A percentile compares a stretch with the other conserved stretches of the same genome.
Evolutionary conservation across 2,888 invertebrate species (phyloP).

Genomic region (Nephrotoma flavescens): DNA sequence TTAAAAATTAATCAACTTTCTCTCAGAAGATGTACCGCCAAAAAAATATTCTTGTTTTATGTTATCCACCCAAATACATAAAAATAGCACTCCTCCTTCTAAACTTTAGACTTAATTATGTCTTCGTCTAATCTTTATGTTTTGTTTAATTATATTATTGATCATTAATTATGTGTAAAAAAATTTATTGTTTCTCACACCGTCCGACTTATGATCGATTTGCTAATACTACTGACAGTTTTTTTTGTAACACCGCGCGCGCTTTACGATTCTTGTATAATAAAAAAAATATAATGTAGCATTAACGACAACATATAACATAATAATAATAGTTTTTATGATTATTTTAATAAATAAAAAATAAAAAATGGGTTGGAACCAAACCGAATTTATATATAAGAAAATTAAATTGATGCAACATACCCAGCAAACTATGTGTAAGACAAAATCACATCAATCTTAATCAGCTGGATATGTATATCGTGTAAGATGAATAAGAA

Average conservation of each 20-base stretch:
- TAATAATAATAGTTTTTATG: not conserved
- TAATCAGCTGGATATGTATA: not conserved
- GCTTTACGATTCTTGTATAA: not conserved
- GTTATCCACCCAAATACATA: not conserved
- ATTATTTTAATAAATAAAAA: not conserved
- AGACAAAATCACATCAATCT: slow-evolving; percentile 5
- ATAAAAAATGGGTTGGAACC: not conserved
- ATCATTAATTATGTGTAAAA: not conserved
- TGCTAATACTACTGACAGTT: not conserved
- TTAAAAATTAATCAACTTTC: slow-evolving; percentile 4
- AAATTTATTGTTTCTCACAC: not conserved
- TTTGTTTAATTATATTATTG: not conserved
- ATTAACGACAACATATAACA: not conserved
- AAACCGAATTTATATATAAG: not conserved
- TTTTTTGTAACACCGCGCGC: not conserved
- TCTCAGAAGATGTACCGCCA: not conserved
- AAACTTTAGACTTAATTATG: not conserved
- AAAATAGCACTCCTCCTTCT: not conserved
- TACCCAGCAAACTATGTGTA: not conserved
- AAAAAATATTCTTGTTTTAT: not conserved
- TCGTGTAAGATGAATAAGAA: not conserved
- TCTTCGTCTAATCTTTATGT: not conserved
- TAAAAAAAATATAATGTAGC: not conserved
- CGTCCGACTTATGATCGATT: not conserved
- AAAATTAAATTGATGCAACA: slow-evolving; percentile 4